phyloP scores from a whole-genome alignment of 1,140 invertebrate species.

The Zaprionus nigranus region DNA sequence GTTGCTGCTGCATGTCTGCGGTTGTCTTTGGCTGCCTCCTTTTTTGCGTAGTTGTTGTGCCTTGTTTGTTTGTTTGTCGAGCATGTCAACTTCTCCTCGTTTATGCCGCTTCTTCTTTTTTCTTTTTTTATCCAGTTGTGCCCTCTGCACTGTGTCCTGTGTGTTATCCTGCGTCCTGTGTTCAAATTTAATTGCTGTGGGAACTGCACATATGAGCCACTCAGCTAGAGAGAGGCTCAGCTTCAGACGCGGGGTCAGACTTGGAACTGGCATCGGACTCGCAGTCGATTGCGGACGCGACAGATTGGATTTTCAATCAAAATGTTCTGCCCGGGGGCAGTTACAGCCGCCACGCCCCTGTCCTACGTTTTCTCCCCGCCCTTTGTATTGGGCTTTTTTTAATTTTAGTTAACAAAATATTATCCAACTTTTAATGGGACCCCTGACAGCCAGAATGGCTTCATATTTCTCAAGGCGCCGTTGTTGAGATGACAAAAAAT shows the following conservation, averaged over 20 bases:
- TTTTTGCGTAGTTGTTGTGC: constrained; percentile 30
- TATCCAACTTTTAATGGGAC: constrained; percentile 74
- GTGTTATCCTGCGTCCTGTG: constrained; percentile 73
- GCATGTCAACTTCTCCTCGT: constrained; percentile 69
- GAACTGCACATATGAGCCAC: constrained; percentile 79
- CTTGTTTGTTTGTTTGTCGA: constrained; percentile 77
- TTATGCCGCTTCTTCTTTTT: not conserved
- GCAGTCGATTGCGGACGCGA: constrained; percentile 14
- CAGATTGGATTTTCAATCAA: constrained; percentile 82
- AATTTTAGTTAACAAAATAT: constrained; percentile 76
- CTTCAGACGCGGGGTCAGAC: constrained; percentile 27
- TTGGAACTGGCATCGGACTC: not conserved
- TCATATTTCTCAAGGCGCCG: constrained; percentile 54
- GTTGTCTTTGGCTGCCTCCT: constrained; percentile 74
- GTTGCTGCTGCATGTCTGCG: constrained; percentile 62
- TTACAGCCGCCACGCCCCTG: not conserved
- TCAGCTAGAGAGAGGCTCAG: constrained; percentile 50
- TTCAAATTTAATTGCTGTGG: constrained; percentile 79
- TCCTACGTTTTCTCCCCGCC: too few species aligned
- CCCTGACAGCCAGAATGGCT: constrained; percentile 47
- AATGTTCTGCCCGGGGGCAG: constrained; percentile 55
- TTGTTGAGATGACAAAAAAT: not conserved
- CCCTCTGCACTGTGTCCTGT: constrained; percentile 35
- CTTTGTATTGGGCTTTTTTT: constrained; percentile 38
- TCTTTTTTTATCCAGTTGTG: constrained; percentile 24